These are phyloP conservation scores for Agelastica alni DNA, from an alignment of 2,888 invertebrate genomes.

Conservation along the genomic window DNA sequence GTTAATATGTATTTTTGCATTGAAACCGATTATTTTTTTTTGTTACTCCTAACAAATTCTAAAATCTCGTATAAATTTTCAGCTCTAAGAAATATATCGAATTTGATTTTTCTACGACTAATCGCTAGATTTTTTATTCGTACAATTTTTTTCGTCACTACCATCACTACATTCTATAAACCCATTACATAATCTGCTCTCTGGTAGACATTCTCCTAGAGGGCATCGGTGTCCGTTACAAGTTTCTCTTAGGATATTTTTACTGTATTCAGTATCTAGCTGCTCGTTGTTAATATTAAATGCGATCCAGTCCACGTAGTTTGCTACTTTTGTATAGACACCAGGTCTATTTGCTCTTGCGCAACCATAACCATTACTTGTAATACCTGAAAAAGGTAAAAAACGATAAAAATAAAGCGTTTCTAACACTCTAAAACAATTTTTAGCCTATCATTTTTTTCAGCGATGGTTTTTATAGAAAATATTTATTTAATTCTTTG, in stretches of 20 bases:
- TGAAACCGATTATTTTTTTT: too few relatives aligned
- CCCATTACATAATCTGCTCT: slow-evolving; percentile 75
- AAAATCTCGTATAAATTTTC: too few relatives aligned
- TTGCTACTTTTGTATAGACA: slow-evolving; percentile 78
- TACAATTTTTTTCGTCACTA: slow-evolving; percentile 71
- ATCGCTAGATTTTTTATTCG: slow-evolving; percentile 16
- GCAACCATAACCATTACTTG: slow-evolving; percentile 81
- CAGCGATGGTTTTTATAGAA: too few relatives aligned
- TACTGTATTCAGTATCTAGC: slow-evolving; percentile 16
- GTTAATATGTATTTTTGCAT: too few relatives aligned
- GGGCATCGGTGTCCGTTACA: slow-evolving; percentile 76
- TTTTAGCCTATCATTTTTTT: too few relatives aligned
- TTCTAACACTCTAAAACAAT: too few relatives aligned
- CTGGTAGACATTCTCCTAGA: slow-evolving; percentile 73
- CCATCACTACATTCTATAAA: slow-evolving; percentile 78
- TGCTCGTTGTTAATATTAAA: slow-evolving; percentile 56
- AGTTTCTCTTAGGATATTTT: slow-evolving; percentile 40
- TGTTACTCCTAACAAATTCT: too few relatives aligned
- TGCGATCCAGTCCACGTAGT: slow-evolving; percentile 75
- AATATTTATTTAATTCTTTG: too few relatives aligned
- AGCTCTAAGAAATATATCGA: too few relatives aligned
- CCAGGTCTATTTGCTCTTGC: slow-evolving; percentile 78
- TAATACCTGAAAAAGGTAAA: too few relatives aligned
- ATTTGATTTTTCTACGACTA: too few relatives aligned
- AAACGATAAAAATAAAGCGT: too few relatives aligned